A percentile compares a stretch with the other conserved stretches of the same genome.
phyloP scores from a whole-genome alignment of 2,113 vertebrate genomes.

The Mugil cephalus region DNA sequence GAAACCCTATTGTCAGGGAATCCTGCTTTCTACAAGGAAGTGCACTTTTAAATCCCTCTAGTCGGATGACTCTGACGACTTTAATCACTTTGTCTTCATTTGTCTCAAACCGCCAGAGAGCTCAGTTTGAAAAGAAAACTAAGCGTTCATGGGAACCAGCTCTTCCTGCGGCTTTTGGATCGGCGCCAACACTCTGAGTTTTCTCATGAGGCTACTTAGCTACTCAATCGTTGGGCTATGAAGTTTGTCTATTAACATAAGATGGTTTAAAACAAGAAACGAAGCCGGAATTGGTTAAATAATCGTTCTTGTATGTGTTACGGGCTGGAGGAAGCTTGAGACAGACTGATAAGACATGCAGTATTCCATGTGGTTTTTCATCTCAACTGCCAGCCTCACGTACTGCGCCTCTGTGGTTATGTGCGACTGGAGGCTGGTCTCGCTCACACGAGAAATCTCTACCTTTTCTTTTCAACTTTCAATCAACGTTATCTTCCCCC shows the following conservation, averaged over 20 bases:
- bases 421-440: conserved; percentile 14
- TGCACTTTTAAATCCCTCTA: neutral
- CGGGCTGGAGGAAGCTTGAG: conserved; percentile 52
- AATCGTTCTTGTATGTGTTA: neutral
- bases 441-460: conserved; percentile 35
- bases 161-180: conserved; percentile 57
- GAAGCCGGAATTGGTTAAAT: conserved; percentile 6
- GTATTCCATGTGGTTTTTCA: conserved; percentile 35
- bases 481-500: neutral
- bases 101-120: neutral
- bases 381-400: conserved; percentile 29
- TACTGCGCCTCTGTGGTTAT: neutral
- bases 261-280: conserved; percentile 13
- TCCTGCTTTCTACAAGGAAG: neutral
- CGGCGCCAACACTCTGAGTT: conserved; percentile 42
- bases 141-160: conserved; percentile 62
- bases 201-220: conserved; percentile 40
- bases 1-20: neutral
- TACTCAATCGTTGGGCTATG: neutral
- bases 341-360: conserved; percentile 45
- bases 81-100: conserved; percentile 7
- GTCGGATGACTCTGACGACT: neutral
- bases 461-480: conserved; percentile 22
- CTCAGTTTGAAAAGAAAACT: conserved; percentile 14
- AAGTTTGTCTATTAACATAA: conserved; percentile 24